These are phyloP conservation scores for Scytalopus superciliaris DNA, from an alignment of 2,113 vertebrate species.

Conservation along the genomic window DNA sequence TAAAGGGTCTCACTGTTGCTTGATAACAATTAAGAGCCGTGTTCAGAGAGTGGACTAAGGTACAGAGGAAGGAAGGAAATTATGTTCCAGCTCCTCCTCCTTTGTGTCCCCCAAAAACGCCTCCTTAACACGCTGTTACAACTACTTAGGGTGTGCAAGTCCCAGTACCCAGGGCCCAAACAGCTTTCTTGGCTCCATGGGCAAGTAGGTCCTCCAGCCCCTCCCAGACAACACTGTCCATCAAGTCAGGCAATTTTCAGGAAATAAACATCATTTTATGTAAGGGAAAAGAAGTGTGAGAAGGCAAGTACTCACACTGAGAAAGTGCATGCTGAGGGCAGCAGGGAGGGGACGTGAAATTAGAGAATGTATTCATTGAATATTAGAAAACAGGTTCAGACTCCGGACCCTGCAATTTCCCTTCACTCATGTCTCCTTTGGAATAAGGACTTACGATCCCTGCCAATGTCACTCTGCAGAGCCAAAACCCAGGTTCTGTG, in stretches of 20 bases:
- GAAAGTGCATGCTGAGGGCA: not conserved
- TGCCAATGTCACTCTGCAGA: not conserved
- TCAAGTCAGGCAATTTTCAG: not conserved
- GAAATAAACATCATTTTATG: not conserved
- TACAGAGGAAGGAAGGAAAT: not conserved
- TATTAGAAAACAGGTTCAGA: not conserved
- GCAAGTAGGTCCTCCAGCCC: not conserved
- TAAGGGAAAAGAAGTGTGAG: not conserved
- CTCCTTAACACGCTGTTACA: not conserved
- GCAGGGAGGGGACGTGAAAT: not conserved
- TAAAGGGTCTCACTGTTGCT: not conserved
- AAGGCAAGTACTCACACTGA: not conserved
- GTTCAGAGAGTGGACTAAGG: not conserved
- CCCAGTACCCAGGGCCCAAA: not conserved
- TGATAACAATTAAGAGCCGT: not conserved
- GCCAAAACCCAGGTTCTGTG: not conserved
- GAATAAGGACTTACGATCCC: not conserved
- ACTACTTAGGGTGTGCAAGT: not conserved
- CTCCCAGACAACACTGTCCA: not conserved
- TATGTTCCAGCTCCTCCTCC: not conserved
- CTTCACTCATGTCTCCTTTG: not conserved
- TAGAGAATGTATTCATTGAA: not conserved
- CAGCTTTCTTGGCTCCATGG: not conserved
- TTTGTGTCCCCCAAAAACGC: fast-evolving
- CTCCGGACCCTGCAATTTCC: not conserved